Evolutionary conservation across 2,113 vertebrate genomes (phyloP), one percentile per base, ranked within the genome.

Genomic region (Steatornis caripensis): DNA sequence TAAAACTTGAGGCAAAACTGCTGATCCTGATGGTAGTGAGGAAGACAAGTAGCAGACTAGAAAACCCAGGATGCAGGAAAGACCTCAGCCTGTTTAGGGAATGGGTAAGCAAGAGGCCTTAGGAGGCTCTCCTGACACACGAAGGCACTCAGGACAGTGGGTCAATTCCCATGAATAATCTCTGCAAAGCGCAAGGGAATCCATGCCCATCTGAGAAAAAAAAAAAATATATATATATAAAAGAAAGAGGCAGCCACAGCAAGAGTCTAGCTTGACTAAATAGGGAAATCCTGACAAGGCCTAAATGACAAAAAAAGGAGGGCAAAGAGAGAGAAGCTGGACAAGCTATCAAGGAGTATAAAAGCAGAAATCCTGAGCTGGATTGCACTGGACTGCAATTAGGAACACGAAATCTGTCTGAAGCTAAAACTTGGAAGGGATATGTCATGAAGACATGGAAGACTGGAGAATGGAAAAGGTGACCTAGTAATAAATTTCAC

Each of bases 51-150:
- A 43, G 36, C 12, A 48, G 51, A 75, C 4, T 6, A 75, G 30
- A 91, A 93, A 82, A 10, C 8, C 37, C 29, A 66, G 65, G 61
- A 70, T 70, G 46, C 55, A 79, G 39, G 45, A 45, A 65, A 89
- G 20, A 55, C 8, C 26, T 78, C 19, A 65, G 27, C 22, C 9
- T 41, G 3, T 46, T 46, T 7, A 51, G 24, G 45, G 16, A 81
- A 49, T 0, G 0, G 11, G 17, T 43, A 66, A 66, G 46, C 8
- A 61, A 12, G 12, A 51, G 24, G 37, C 20, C 29, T 64, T 15
- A 12, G 20, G 24, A 78, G 4, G 45, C 5, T 49, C 34, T 61
- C 36, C 57, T n/a, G 30, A 45, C 23, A 34, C 0, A 3, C 0
- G 1, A 43, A 36, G 11, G 9, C 70, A 20, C 27, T 66, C 41